Evolutionary conservation across 2,888 invertebrate genomes (phyloP).

Genomic region (Geophilus truncorum): DNA sequence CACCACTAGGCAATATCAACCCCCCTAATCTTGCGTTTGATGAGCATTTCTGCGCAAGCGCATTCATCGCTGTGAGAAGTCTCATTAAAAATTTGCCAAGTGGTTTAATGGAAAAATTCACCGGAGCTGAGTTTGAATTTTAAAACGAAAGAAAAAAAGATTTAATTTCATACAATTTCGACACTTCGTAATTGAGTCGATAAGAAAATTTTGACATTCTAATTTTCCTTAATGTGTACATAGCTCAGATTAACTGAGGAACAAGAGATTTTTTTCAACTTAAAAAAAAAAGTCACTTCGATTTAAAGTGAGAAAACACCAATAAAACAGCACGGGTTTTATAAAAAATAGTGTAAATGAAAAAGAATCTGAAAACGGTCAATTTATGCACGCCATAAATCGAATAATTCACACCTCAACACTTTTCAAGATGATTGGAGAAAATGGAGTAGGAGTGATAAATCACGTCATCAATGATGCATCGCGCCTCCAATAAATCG

Average conservation of each 20-base stretch:
- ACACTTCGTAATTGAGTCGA: background rate
- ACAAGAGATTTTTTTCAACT: background rate
- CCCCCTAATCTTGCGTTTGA: background rate
- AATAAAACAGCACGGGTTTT: too few relatives aligned
- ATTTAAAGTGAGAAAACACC: too few relatives aligned
- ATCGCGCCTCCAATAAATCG: background rate
- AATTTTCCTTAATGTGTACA: background rate
- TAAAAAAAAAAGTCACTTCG: background rate
- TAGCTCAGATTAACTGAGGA: background rate
- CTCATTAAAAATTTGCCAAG: slow-evolving; percentile 4
- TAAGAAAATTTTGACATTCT: background rate
- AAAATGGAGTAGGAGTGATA: background rate
- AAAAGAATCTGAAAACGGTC: background rate
- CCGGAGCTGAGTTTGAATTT: too few relatives aligned
- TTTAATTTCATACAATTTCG: slow-evolving; percentile 17
- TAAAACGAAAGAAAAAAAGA: background rate
- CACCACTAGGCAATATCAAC: slow-evolving; percentile 13
- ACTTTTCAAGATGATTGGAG: background rate
- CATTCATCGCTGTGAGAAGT: background rate
- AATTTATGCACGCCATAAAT: background rate
- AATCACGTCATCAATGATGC: slow-evolving; percentile 25
- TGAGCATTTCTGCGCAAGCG: background rate
- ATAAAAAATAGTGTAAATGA: background rate
- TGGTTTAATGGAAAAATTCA: slow-evolving; percentile 3
- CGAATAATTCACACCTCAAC: slow-evolving; percentile 23